A percentile compares a stretch with the other conserved stretches of the same genome.
Evolutionary conservation across 1,140 invertebrate genomes (phyloP).

Genomic region (Dreissena polymorpha): DNA sequence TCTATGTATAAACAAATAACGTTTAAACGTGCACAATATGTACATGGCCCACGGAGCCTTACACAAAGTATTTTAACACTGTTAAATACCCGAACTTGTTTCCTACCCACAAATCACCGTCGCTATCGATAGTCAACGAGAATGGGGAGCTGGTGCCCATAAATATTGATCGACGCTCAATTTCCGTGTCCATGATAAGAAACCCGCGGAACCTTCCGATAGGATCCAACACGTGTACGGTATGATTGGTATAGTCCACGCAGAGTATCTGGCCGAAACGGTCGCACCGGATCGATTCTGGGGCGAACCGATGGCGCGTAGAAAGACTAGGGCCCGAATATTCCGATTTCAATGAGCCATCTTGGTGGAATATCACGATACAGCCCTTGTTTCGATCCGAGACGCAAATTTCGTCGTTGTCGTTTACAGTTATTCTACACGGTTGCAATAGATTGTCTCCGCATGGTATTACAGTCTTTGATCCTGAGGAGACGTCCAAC

Average conservation of each 20-base stretch:
- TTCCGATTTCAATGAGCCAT: slow-evolving; percentile 33
- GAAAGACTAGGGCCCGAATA: slow-evolving; percentile 25
- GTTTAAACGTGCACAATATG: too few species aligned
- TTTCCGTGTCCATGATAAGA: slow-evolving; percentile 52
- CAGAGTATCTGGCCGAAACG: slow-evolving; percentile 45
- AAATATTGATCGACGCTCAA: slow-evolving; percentile 48
- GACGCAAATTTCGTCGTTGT: slow-evolving; percentile 53
- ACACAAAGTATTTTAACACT: slow-evolving; percentile 42
- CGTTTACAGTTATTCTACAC: slow-evolving; percentile 49
- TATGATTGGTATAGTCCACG: slow-evolving; percentile 52
- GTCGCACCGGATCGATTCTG: slow-evolving; percentile 48
- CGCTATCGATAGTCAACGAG: slow-evolving; percentile 47
- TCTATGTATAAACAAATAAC: too few species aligned
- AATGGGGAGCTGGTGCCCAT: slow-evolving; percentile 56
- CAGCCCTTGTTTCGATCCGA: slow-evolving; percentile 52
- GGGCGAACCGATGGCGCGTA: slow-evolving; percentile 42
- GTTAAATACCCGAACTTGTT: slow-evolving; percentile 54
- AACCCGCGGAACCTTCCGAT: slow-evolving; percentile 48
- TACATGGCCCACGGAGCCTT: neutral
- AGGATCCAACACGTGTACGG: slow-evolving; percentile 49
- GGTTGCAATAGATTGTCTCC: slow-evolving; percentile 38
- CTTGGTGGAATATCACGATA: slow-evolving; percentile 39
- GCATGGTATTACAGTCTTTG: neutral
- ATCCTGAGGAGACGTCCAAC: neutral
- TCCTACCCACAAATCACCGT: slow-evolving; percentile 48